Evolutionary conservation across 1,140 invertebrate genomes (phyloP).

Genomic region (Pteromalus puparum): DNA sequence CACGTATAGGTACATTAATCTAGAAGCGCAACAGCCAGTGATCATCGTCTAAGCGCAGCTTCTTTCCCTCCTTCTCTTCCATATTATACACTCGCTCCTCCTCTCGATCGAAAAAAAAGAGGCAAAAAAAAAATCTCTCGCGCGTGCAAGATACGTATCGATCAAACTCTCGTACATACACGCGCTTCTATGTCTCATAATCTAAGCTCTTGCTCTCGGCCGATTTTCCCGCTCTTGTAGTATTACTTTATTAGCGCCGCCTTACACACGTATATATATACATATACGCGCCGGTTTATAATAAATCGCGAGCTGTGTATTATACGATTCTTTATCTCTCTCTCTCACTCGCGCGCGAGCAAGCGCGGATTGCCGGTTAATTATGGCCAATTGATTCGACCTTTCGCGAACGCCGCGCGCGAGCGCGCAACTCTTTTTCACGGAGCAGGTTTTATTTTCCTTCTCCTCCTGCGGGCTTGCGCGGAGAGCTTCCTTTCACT

Average conservation of each 20-base stretch:
- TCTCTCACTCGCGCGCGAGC: neutral
- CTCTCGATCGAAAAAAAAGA: neutral
- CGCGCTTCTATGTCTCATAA: no score
- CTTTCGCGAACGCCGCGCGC: neutral
- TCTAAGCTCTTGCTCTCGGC: neutral
- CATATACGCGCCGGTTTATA: neutral
- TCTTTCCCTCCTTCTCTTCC: neutral
- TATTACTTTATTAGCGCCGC: slow-evolving; percentile 32
- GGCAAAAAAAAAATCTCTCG: neutral
- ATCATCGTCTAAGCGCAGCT: neutral
- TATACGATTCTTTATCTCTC: slow-evolving; percentile 11
- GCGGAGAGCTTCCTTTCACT: neutral
- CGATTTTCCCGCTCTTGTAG: slow-evolving; percentile 9
- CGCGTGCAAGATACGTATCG: neutral
- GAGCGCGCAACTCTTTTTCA: neutral
- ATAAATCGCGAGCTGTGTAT: slow-evolving; percentile 2
- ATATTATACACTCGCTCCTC: neutral
- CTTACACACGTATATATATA: neutral
- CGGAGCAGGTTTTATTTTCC: slow-evolving; percentile 2
- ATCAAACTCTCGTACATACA: neutral
- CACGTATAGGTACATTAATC: neutral
- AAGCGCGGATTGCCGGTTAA: slow-evolving; percentile 30
- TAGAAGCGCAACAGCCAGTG: neutral
- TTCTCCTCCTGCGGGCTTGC: neutral
- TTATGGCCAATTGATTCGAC: slow-evolving; percentile 38